These are phyloP conservation scores for Sussaba pulchella DNA, from an alignment of 2,888 invertebrate species.

Conservation along the genomic window DNA sequence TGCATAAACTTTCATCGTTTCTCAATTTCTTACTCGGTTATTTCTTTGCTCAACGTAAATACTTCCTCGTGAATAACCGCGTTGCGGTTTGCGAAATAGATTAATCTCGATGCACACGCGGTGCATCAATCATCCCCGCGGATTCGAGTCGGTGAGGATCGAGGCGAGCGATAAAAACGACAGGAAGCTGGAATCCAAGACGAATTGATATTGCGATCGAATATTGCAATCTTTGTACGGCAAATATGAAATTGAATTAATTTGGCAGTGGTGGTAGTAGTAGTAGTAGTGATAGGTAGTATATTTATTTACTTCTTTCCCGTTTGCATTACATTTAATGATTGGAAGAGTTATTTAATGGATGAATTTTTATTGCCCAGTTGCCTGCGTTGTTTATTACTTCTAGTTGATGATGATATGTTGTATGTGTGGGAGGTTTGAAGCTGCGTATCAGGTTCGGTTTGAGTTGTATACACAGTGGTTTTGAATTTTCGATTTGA, in stretches of 20 bases:
- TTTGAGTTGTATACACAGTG: no score
- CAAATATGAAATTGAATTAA: not conserved
- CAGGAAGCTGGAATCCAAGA: conserved; percentile 10
- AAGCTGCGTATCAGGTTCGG: no score
- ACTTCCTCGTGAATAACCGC: conserved; percentile 61
- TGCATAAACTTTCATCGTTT: conserved; percentile 61
- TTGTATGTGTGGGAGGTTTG: no score
- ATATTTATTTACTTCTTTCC: no score
- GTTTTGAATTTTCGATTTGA: no score
- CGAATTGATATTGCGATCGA: conserved; percentile 10
- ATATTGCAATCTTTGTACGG: not conserved
- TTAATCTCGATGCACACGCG: conserved; percentile 28
- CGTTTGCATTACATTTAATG: no score
- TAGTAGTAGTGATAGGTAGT: no score
- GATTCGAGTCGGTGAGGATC: conserved; percentile 4
- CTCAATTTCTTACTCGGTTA: conserved; percentile 40
- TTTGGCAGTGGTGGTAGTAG: no score
- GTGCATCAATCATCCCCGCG: conserved; percentile 46
- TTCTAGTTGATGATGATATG: no score
- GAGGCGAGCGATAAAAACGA: not conserved
- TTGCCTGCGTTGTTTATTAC: no score
- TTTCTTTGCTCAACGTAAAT: conserved; percentile 52
- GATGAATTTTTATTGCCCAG: no score
- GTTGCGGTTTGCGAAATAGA: conserved; percentile 39
- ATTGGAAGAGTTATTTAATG: no score